A percentile compares a stretch with the other conserved stretches of the same genome.
Conservation (phyloP, 1,140 invertebrate species). For the Thalassaphorura encarpata region DNA sequence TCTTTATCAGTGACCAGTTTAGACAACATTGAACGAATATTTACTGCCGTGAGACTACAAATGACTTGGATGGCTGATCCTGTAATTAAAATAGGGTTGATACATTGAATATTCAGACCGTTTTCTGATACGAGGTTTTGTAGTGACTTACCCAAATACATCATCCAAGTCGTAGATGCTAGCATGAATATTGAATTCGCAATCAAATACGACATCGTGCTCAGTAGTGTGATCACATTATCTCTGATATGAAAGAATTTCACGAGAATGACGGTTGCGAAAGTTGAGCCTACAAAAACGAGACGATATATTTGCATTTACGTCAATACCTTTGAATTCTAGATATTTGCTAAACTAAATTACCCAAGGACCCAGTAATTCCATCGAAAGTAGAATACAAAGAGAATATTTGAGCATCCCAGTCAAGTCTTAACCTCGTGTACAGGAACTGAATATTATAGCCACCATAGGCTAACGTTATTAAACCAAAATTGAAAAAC, state of each 20-base stretch:
- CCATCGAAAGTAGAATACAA: background rate
- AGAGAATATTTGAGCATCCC: too few species aligned
- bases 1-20: conserved; percentile 24
- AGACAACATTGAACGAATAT: conserved; percentile 23
- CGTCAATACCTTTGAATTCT: background rate
- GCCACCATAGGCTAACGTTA: background rate
- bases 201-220: background rate
- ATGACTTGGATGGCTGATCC: conserved; percentile 21
- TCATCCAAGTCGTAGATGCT: background rate
- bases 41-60: conserved; percentile 10
- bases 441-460: conserved; percentile 1
- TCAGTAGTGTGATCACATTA: background rate
- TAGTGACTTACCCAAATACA: conserved; percentile 1
- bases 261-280: background rate
- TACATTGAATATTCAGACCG: background rate
- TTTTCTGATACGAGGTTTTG: background rate
- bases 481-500: background rate
- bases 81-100: background rate
- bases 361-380: conserved; percentile 3
- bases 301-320: background rate
- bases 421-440: conserved; percentile 15
- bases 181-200: background rate
- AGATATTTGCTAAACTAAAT: background rate
- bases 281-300: background rate
- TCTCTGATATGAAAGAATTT: background rate